A percentile compares a stretch with the other conserved stretches of the same genome.
These are phyloP conservation scores for Vidua chalybeata DNA, from an alignment of 2,113 vertebrate genomes.

Conservation along the genomic window DNA sequence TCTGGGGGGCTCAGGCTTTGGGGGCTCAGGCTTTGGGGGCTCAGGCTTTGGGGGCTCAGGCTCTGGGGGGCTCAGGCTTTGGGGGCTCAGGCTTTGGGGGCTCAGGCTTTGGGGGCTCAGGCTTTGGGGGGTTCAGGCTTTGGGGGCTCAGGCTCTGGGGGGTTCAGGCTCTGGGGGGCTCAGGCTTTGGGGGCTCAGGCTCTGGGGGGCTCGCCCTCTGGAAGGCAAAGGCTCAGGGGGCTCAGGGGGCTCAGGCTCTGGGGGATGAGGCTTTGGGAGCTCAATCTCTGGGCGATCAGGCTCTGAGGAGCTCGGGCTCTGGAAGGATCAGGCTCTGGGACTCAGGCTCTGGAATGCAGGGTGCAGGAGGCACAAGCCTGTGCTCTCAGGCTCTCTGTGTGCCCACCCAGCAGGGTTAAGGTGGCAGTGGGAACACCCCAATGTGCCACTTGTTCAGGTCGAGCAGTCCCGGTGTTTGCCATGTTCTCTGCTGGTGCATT, in stretches of 20 bases:
- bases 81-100: not conserved
- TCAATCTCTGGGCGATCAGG: not conserved
- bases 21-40: not conserved
- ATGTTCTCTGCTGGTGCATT: not conserved
- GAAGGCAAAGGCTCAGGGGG: not conserved
- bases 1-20: not conserved
- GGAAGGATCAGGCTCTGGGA: not conserved
- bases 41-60: not conserved
- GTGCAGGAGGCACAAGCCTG: rapidly evolving
- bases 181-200: not conserved
- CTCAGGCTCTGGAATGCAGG: rapidly evolving
- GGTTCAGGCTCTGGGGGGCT: too few relatives aligned
- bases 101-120: not conserved
- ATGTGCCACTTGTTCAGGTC: rapidly evolving
- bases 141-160: not conserved
- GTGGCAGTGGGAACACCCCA: rapidly evolving
- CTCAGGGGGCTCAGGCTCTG: not conserved
- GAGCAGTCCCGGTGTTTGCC: not conserved
- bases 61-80: not conserved
- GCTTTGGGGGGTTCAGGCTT: not conserved
- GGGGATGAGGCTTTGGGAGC: too few relatives aligned
- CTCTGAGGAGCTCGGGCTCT: not conserved
- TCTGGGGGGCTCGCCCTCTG: too few relatives aligned
- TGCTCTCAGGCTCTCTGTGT: not conserved
- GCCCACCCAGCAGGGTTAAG: not conserved